Percentiles rank a stretch among this genome's conserved stretches.
These are phyloP conservation scores for Mastacembelus armatus DNA, from an alignment of 2,797 vertebrate genomes.

Conservation along the genomic window DNA sequence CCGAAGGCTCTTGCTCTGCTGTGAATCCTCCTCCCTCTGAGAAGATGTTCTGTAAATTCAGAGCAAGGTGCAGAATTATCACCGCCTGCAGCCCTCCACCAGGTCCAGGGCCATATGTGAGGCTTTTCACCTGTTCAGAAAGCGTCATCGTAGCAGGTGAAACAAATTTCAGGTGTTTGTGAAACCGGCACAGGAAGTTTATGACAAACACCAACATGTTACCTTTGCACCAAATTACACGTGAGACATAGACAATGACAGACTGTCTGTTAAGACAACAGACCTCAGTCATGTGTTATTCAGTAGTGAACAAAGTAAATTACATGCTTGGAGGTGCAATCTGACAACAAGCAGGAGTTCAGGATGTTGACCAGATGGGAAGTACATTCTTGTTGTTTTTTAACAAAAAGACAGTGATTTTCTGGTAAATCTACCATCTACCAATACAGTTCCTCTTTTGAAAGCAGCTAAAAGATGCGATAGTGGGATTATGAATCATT, in stretches of 20 bases:
- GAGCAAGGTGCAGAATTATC: conserved; percentile 6
- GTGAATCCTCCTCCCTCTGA: not conserved
- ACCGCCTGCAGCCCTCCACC: not conserved
- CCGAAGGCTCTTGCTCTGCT: not conserved
- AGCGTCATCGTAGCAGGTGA: conserved; percentile 20
- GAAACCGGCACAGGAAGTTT: too few relatives aligned
- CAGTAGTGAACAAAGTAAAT: conserved; percentile 18
- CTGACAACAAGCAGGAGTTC: conserved; percentile 5
- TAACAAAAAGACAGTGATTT: too few relatives aligned
- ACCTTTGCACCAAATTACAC: conserved; percentile 46
- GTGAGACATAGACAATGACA: conserved; percentile 43
- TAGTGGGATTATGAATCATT: not conserved
- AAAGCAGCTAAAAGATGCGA: too few relatives aligned
- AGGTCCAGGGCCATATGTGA: conserved; percentile 9
- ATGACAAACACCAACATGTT: conserved; percentile 20
- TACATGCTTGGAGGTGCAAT: conserved; percentile 29
- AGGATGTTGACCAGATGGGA: not conserved
- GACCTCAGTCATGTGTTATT: conserved; percentile 3
- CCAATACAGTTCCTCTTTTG: too few relatives aligned
- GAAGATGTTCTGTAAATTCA: not conserved
- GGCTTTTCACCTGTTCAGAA: conserved; percentile 1
- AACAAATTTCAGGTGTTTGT: too few relatives aligned
- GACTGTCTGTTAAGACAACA: conserved; percentile 21
- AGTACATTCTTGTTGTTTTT: not conserved
- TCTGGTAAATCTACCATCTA: not conserved